Conservation (phyloP, 1,140 invertebrate species). For the Sycophaga agraensis region DNA sequence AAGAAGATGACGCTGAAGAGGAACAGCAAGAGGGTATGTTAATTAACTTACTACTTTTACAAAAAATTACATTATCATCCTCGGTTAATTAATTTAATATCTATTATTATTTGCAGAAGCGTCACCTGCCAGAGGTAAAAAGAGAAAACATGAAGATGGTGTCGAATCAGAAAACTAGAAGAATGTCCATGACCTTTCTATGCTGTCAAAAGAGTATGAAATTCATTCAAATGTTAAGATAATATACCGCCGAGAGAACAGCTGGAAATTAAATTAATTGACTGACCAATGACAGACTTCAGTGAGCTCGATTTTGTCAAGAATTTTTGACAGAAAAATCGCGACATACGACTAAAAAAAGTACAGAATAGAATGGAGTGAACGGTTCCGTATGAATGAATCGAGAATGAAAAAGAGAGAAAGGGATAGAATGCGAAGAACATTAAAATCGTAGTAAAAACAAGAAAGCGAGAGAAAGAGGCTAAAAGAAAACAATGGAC, state of each 20-base stretch:
- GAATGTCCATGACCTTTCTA: slow-evolving; percentile 39
- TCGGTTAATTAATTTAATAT: too few relatives aligned
- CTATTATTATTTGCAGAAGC: slow-evolving; percentile 45
- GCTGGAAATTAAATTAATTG: slow-evolving; percentile 58
- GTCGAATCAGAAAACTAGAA: slow-evolving; percentile 54
- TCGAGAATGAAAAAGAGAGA: slow-evolving; percentile 8
- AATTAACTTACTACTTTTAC: neutral
- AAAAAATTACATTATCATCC: too few relatives aligned
- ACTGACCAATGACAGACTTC: slow-evolving; percentile 57
- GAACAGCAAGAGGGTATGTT: slow-evolving; percentile 38
- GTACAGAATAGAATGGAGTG: slow-evolving; percentile 16
- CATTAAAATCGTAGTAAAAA: too few relatives aligned
- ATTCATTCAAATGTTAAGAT: slow-evolving; percentile 55
- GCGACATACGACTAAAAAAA: slow-evolving; percentile 36
- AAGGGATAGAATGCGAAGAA: slow-evolving; percentile 6
- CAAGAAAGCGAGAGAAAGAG: slow-evolving; percentile 31
- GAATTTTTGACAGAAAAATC: slow-evolving; percentile 49
- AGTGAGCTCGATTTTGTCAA: slow-evolving; percentile 53
- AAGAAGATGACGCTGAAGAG: slow-evolving; percentile 60
- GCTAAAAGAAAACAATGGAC: slow-evolving; percentile 30
- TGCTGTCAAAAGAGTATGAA: slow-evolving; percentile 54
- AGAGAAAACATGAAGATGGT: slow-evolving; percentile 70
- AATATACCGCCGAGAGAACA: slow-evolving; percentile 54
- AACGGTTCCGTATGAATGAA: slow-evolving; percentile 9
- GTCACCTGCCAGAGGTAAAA: slow-evolving; percentile 66